Evolutionary conservation across 2,797 vertebrate genomes (phyloP).

Genomic region (Momotus momota): DNA sequence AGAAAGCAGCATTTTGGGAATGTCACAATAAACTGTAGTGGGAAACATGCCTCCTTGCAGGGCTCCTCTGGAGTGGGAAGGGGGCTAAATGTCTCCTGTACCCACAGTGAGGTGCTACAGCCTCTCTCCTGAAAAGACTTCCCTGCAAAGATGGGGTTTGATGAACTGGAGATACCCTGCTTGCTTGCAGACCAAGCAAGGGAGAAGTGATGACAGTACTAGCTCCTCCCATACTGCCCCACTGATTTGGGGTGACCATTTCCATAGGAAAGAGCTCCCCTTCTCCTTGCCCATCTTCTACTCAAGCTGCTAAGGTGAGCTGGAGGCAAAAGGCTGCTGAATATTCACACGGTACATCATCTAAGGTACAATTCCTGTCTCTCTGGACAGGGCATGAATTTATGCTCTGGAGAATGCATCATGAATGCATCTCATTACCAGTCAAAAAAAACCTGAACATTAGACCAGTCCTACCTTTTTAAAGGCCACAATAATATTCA

Average conservation of each 20-base stretch:
- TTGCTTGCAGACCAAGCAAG: background rate
- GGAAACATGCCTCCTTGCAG: fast-evolving
- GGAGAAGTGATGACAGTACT: background rate
- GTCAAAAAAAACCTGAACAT: background rate
- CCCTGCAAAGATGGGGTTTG: background rate
- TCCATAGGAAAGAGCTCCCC: background rate
- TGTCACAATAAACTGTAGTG: fast-evolving
- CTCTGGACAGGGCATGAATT: background rate
- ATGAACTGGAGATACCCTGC: background rate
- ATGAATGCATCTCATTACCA: background rate
- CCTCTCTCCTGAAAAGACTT: background rate
- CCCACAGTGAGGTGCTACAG: background rate
- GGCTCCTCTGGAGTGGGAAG: fast-evolving
- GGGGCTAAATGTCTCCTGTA: background rate
- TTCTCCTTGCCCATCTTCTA: background rate
- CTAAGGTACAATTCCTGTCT: background rate
- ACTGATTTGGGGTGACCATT: fast-evolving
- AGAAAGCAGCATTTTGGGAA: background rate
- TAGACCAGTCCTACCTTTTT: background rate
- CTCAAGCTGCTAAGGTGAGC: background rate
- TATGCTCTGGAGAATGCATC: background rate
- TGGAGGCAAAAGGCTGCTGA: background rate
- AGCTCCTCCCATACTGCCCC: background rate
- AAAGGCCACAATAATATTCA: background rate
- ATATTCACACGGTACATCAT: background rate